A percentile compares a stretch with the other conserved stretches of the same genome.
Conservation (phyloP, 2,797 vertebrate genomes). For the Sparidentex hasta region DNA sequence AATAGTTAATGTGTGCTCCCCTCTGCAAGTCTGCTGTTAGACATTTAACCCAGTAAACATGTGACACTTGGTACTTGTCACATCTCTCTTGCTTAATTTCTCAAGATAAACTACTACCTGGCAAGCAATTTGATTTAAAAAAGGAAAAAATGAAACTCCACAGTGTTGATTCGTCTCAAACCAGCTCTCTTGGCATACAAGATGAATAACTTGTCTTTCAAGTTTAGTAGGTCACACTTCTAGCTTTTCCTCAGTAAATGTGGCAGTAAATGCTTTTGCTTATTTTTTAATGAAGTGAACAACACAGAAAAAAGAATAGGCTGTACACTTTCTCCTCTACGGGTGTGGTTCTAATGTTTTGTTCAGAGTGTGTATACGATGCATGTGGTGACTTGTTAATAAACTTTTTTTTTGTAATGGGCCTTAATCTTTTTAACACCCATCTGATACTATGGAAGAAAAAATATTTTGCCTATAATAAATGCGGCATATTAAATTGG, state of each 20-base stretch:
- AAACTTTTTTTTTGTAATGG: neutral
- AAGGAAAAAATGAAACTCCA: neutral
- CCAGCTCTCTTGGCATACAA: neutral
- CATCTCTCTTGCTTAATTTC: neutral
- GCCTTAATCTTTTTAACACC: neutral
- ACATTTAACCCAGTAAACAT: neutral
- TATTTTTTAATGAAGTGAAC: neutral
- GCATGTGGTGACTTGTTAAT: neutral
- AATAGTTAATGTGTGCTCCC: neutral
- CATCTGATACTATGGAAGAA: neutral
- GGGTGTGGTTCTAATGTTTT: neutral
- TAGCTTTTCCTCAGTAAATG: neutral
- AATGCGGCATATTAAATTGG: slow-evolving; percentile 1
- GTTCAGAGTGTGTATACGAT: neutral
- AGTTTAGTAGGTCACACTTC: slow-evolving; percentile 10
- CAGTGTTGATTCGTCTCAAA: slow-evolving; percentile 9
- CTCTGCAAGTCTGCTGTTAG: too few relatives aligned
- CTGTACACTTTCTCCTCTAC: neutral
- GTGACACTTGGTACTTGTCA: neutral
- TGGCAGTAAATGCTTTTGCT: neutral
- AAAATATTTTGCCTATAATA: neutral
- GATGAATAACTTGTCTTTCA: neutral
- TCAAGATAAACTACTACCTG: neutral
- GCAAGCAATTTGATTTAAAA: neutral
- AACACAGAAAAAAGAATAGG: neutral